Evolutionary conservation across 2,113 vertebrate genomes (phyloP), one percentile per base, ranked within the genome.

Genomic region (Cepphus grylle): DNA sequence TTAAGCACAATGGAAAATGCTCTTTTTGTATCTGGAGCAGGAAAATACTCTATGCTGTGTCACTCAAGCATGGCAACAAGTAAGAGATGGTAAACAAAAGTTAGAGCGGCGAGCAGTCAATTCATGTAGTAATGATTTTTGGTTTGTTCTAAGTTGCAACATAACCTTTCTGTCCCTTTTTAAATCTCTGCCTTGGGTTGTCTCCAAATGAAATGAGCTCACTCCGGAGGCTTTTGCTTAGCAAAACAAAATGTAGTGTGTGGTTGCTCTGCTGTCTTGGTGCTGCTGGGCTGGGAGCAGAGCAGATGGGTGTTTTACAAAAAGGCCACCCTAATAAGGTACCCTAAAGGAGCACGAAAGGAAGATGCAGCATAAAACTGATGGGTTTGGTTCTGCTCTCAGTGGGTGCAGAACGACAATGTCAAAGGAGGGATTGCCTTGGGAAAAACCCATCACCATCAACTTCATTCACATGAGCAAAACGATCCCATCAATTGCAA

Each of bases 1-100:
- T 95, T 73, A 73, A 36, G 32, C 79, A 88, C 90, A 84, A 40
- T 83, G 70, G 62, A 63, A 83, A 92, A 82, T 73, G 38, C 50
- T 66, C 29, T 53, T 32, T 30, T 15, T 94, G 62, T 91, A 52
- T 86, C 71, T 42, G 69, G 65, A 66, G 34, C 81, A 91, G 88
- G 86, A 56, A 63, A 47, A 70, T 82, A 80, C 47, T 78, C 70
- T 56, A 8, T 30, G 38, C 55, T 23, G 5, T 40, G 32, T 83
- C 83, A 58, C 76, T 83, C 83, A 92, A 55, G 94, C 73, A 22
- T 9, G 55, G 63, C 86, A 88, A 58, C 21, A 62, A 93, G 72
- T 70, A 55, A 63, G 63, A 67, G 67, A 36, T 4, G 25, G 40
- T 85, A 76, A 87, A 91, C 32, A 50, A 69, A 81, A 63, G 59